These are phyloP conservation scores for Musca vetustissima DNA, from an alignment of 1,140 invertebrate species.

Conservation along the genomic window DNA sequence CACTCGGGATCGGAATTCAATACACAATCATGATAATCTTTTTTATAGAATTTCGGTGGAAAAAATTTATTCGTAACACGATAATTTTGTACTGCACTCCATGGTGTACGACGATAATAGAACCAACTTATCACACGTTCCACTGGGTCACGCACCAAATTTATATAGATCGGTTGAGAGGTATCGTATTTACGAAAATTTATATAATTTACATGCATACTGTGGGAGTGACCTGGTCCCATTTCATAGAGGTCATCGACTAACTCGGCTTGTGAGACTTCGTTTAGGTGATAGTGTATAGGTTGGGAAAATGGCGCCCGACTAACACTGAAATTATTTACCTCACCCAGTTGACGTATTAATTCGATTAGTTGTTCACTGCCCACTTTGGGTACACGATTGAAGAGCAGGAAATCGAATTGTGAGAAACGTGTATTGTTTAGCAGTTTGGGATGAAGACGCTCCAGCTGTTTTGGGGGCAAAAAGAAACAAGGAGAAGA, in stretches of 20 bases:
- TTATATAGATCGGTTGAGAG: constrained; percentile 83
- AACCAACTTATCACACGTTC: constrained; percentile 89
- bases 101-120: constrained; percentile 75
- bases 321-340: constrained; percentile 62
- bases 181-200: constrained; percentile 66
- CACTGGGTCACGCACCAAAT: constrained; percentile 83
- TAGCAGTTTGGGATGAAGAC: constrained; percentile 50
- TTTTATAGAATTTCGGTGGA: constrained; percentile 79
- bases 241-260: constrained; percentile 29
- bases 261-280: constrained; percentile 31
- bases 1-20: constrained; percentile 79
- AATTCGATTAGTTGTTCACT: constrained; percentile 86
- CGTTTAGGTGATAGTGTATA: constrained; percentile 23
- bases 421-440: constrained; percentile 76
- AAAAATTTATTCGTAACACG: constrained; percentile 72
- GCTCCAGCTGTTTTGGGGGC: constrained; percentile 35
- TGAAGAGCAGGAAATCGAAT: constrained; percentile 78
- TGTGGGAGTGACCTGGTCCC: constrained; percentile 37
- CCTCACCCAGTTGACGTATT: constrained; percentile 68
- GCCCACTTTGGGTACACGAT: constrained; percentile 81
- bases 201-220: constrained; percentile 58
- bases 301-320: constrained; percentile 29
- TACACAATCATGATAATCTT: constrained; percentile 86
- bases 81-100: constrained; percentile 56
- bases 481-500: not conserved